Evolutionary conservation across 2,888 invertebrate species (phyloP).

Genomic region (Caenorhabditis sp.): DNA sequence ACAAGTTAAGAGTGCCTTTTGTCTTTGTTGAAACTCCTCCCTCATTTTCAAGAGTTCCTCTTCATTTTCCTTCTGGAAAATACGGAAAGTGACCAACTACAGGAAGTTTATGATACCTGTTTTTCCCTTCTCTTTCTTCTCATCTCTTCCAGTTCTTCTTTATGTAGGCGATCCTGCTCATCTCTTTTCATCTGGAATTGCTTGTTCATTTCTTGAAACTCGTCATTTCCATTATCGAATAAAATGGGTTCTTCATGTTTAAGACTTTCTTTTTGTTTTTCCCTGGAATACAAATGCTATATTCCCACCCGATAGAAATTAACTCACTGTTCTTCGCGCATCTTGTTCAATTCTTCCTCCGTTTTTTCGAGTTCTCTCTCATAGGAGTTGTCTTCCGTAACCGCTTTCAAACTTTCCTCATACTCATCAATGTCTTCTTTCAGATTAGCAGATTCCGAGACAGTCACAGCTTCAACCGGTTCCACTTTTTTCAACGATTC

Average conservation of each 20-base stretch:
- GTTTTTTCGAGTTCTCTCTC: neutral
- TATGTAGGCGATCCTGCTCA: neutral
- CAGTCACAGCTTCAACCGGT: neutral
- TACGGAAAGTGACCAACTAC: neutral
- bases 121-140: slow-evolving; percentile 3
- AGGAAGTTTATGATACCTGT: neutral
- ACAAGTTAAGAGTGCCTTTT: neutral
- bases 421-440: slow-evolving; percentile 6
- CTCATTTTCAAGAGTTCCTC: slow-evolving; percentile 10
- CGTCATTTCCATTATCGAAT: slow-evolving; percentile 8
- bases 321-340: neutral
- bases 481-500: neutral
- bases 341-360: neutral
- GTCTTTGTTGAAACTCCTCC: neutral
- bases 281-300: neutral
- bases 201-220: slow-evolving; percentile 3
- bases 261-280: neutral
- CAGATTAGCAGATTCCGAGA: neutral
- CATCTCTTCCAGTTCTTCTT: neutral
- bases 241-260: slow-evolving; percentile 17
- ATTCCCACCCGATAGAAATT: neutral
- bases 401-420: neutral
- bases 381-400: neutral
- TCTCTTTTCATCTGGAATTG: neutral
- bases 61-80: slow-evolving; percentile 3